Evolutionary conservation across 2,113 vertebrate genomes (phyloP).

Genomic region (Xenopus borealis): DNA sequence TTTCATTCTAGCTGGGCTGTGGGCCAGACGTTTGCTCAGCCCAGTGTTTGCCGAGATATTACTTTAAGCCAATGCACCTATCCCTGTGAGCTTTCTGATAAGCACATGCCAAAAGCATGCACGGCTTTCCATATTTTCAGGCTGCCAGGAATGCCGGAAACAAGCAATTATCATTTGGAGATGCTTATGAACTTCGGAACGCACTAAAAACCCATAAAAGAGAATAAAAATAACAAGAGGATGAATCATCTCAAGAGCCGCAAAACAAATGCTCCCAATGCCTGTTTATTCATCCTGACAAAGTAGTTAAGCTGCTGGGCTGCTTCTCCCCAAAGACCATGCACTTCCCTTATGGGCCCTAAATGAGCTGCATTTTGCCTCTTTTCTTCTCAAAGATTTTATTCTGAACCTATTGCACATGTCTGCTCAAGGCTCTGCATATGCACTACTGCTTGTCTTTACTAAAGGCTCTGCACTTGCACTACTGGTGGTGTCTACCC

Average conservation of each 20-base stretch:
- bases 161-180: background rate
- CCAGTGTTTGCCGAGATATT: background rate
- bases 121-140: background rate
- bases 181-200: constrained; percentile 1
- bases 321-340: no score
- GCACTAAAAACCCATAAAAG: background rate
- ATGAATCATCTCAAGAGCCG: background rate
- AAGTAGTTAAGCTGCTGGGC: no score
- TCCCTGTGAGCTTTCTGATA: background rate
- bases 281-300: background rate
- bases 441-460: no score
- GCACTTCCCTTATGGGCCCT: background rate
- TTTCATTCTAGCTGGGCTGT: background rate
- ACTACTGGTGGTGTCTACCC: no score
- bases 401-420: no score
- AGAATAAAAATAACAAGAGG: background rate
- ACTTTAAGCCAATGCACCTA: background rate
- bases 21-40: background rate
- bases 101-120: background rate
- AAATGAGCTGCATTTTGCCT: background rate
- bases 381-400: no score
- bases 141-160: background rate
- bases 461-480: no score
- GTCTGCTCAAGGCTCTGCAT: background rate
- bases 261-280: background rate